phyloP scores from a whole-genome alignment of 37 sponge, comb jelly and placozoan genomes.

The Hexactinellida sp. region DNA sequence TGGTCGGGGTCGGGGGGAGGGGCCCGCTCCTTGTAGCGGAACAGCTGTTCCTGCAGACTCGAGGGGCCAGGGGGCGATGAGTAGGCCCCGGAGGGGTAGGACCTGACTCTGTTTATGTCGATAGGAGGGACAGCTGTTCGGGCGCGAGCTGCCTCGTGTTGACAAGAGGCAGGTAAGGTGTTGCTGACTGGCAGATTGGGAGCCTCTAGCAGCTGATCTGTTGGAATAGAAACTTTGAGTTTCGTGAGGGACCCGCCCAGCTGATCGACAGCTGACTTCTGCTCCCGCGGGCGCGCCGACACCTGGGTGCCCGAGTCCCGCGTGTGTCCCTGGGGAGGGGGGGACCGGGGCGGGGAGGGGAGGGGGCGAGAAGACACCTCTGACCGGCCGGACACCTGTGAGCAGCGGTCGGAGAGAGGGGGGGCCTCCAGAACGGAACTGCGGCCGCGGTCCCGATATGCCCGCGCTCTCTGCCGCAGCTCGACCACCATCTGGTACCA shows the following conservation, averaged over 20 bases:
- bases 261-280: not conserved
- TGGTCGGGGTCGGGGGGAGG: not conserved
- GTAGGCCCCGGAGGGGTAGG: not conserved
- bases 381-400: not conserved
- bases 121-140: conserved; percentile 12
- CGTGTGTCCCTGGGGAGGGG: not conserved
- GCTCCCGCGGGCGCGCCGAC: not conserved
- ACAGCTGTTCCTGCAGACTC: not conserved
- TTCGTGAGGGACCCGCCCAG: not conserved
- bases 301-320: not conserved
- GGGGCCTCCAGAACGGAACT: not conserved
- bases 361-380: not conserved
- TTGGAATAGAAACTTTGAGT: not conserved
- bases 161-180: not conserved
- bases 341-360: not conserved
- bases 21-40: not conserved
- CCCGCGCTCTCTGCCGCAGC: not conserved
- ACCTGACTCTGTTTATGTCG: not conserved
- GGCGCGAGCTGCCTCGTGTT: not conserved
- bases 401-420: not conserved
- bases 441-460: not conserved
- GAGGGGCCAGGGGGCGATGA: not conserved
- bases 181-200: not conserved
- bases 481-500: conserved; percentile 8
- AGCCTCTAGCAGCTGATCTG: not conserved